Conservation (phyloP, 2,797 vertebrate species). For the Rhynchonycteris naso region DNA sequence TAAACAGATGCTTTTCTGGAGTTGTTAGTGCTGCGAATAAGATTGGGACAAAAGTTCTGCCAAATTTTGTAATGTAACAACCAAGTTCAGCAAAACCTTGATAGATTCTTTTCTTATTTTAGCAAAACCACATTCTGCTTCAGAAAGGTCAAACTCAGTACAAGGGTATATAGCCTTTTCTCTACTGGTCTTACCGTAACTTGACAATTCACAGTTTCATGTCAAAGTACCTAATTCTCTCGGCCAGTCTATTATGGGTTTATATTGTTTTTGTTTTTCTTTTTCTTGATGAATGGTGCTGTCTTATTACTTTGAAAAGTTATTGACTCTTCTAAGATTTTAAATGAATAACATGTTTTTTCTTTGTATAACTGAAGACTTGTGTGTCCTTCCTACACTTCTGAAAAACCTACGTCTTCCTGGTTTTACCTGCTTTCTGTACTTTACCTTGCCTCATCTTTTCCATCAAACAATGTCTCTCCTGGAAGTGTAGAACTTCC, state of each 20-base stretch:
- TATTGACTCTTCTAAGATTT: conserved; percentile 14
- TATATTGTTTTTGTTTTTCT: not conserved
- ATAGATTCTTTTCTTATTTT: conserved; percentile 41
- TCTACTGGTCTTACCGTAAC: not conserved
- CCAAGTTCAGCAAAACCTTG: not conserved
- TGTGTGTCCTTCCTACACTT: not conserved
- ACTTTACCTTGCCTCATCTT: not conserved
- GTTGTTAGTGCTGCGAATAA: not conserved
- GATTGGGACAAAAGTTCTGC: not conserved
- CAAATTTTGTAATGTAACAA: conserved; percentile 5
- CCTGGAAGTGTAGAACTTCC: not conserved
- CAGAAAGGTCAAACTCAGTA: conserved; percentile 50
- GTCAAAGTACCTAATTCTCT: not conserved
- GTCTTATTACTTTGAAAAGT: conserved; percentile 39
- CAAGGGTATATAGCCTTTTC: not conserved
- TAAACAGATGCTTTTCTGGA: not conserved
- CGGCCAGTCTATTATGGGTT: not conserved
- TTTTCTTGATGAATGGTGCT: not conserved
- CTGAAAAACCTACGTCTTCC: not conserved
- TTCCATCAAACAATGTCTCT: not conserved
- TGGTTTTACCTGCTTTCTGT: not conserved
- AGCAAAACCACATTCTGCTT: conserved; percentile 61
- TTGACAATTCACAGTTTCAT: conserved; percentile 3
- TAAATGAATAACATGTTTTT: not conserved
- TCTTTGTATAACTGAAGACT: not conserved